Evolutionary conservation across 1,140 invertebrate species (phyloP).

Genomic region (Elymnias hypermnestra): DNA sequence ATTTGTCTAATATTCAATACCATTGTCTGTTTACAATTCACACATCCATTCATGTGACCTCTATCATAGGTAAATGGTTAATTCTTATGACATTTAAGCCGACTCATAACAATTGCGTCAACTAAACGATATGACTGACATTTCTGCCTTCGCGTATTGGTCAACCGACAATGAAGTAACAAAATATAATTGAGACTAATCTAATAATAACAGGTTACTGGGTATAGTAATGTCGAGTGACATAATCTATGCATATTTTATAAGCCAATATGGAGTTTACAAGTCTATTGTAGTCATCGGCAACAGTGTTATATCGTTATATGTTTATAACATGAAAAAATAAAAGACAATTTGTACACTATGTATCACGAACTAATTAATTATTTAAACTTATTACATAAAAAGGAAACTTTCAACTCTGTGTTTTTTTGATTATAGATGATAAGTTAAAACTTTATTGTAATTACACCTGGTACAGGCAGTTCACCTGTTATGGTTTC

Average conservation of each 20-base stretch:
- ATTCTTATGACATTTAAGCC: constrained; percentile 44
- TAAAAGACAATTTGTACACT: too few relatives aligned
- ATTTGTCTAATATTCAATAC: too few relatives aligned
- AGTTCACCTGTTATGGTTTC: too few relatives aligned
- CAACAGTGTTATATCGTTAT: not conserved
- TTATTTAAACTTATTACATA: too few relatives aligned
- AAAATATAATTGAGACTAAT: constrained; percentile 26
- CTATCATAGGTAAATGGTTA: constrained; percentile 19
- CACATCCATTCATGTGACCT: constrained; percentile 33
- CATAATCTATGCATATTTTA: constrained; percentile 6
- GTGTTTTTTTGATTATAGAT: too few relatives aligned
- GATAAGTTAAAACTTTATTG: too few relatives aligned
- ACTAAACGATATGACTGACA: constrained; percentile 34
- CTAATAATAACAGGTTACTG: constrained; percentile 22
- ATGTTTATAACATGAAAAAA: too few relatives aligned
- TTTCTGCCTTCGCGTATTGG: constrained; percentile 42
- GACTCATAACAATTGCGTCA: constrained; percentile 41
- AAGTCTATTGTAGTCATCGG: not conserved
- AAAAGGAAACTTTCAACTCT: too few relatives aligned
- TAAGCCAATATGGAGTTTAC: not conserved
- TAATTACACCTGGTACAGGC: too few relatives aligned
- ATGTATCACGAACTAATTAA: too few relatives aligned
- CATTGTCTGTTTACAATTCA: constrained; percentile 18
- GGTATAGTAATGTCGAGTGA: constrained; percentile 4
- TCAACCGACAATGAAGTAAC: constrained; percentile 35